Evolutionary conservation across 2,113 vertebrate species (phyloP), one percentile per base, ranked within the genome.

Genomic region (Serinus canaria): DNA sequence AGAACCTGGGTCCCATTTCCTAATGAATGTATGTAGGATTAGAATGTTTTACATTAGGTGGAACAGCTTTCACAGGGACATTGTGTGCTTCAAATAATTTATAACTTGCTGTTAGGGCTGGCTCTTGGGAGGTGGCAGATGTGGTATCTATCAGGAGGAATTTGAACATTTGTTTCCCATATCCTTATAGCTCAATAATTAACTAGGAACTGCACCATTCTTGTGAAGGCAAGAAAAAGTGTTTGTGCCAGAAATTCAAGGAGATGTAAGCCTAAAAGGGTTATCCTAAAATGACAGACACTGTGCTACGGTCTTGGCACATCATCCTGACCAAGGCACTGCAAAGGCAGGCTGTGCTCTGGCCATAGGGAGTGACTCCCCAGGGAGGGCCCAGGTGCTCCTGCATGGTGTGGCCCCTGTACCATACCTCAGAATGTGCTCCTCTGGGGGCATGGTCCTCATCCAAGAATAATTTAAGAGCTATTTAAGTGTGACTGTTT

Each of bases 401-500:
- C 67, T 63, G 11, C 31, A 28, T 0, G 0, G 14, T 58, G 63
- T 15, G 62, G 58, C 10, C 31, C 30, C 35, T 50, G 17, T 55
- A 11, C 62, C 21, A 25, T 44, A 49, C 23, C 25, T 75, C 4
- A 2, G 17, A 66, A 33, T 23, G 8, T 49, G 43, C 11, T 70
- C 25, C 46, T 89, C 46, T 60, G 46, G 1, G 23, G 25, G 7
- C 35, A 27, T 46, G 33, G 11, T 59, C 21, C 62, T 94, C 23
- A 50, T n/a, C 11, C 22, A 87, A 49, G 74, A 35, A 24, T 87
- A 44, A 60, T 66, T 75, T 85, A 81, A 31, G 46, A 83, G 28
- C 37, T 83, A 73, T 76, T 77, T 77, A 47, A 27, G 46, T 58
- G 27, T 55, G 25, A 46, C 39, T 60, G 12, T 74, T 77, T 68